Conservation (phyloP, 2,113 vertebrate species). For the Ceratotherium simum region DNA sequence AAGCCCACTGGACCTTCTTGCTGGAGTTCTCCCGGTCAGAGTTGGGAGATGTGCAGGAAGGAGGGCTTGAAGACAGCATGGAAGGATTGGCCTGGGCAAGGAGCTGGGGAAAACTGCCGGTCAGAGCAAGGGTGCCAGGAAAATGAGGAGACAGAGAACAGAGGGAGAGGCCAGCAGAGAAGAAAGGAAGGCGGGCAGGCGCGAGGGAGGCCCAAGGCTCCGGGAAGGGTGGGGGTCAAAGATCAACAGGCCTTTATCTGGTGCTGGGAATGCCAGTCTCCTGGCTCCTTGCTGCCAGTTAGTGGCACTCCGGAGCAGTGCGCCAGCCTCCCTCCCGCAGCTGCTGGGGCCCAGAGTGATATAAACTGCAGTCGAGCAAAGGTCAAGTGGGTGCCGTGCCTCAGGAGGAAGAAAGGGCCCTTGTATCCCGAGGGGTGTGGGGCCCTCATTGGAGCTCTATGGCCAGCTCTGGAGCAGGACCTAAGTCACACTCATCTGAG, state of each 20-base stretch:
- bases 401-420: background rate
- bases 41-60: conserved; percentile 66
- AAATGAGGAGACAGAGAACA: conserved; percentile 23
- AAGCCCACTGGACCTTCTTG: conserved; percentile 85
- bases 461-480: background rate
- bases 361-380: conserved; percentile 21
- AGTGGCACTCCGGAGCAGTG: conserved; percentile 50
- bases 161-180: conserved; percentile 18
- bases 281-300: background rate
- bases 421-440: background rate
- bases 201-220: conserved; percentile 1
- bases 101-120: background rate
- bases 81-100: background rate
- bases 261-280: background rate
- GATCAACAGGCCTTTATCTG: conserved; percentile 55
- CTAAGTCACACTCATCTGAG: background rate
- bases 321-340: background rate
- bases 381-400: conserved; percentile 1
- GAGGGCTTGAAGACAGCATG: conserved; percentile 74
- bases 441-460: background rate
- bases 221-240: conserved; percentile 65
- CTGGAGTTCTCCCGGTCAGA: conserved; percentile 62
- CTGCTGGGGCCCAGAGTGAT: background rate
- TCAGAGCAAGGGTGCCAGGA: background rate
- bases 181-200: background rate